Conservation (phyloP, 2,797 vertebrate species). For the Labeo calbasu region DNA sequence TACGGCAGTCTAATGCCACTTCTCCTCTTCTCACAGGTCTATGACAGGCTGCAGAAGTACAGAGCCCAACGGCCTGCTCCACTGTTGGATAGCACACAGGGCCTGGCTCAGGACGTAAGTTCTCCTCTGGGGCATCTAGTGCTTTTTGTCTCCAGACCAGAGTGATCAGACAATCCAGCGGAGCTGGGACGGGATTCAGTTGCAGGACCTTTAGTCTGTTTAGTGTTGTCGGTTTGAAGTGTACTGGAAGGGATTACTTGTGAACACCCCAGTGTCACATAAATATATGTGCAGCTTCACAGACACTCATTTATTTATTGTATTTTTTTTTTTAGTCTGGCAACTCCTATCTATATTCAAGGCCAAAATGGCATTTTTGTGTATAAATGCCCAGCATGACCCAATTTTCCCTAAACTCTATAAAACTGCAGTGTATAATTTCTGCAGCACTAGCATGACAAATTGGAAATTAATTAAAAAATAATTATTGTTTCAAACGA, state of each 20-base stretch:
- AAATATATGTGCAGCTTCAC: conserved; percentile 37
- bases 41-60: conserved; percentile 53
- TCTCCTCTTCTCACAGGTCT: conserved; percentile 59
- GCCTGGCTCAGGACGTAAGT: conserved; percentile 51
- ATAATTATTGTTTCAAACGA: background rate
- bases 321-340: conserved; percentile 7
- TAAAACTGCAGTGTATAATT: background rate
- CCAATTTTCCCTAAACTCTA: background rate
- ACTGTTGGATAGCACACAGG: conserved; percentile 36
- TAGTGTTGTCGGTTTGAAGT: conserved; percentile 19
- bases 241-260: conserved; percentile 13
- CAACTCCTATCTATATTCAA: background rate
- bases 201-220: conserved; percentile 31
- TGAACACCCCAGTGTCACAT: conserved; percentile 24
- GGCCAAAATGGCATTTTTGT: conserved; percentile 14
- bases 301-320: conserved; percentile 29
- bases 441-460: background rate
- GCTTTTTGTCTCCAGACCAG: conserved; percentile 29
- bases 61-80: conserved; percentile 37
- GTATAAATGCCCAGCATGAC: background rate
- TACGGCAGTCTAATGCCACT: conserved; percentile 16
- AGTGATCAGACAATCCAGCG: conserved; percentile 23
- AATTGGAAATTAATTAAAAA: background rate
- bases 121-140: conserved; percentile 27
- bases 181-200: conserved; percentile 21